Evolutionary conservation across 2,797 vertebrate species (phyloP).

Genomic region (Sebastolobus altivelis): DNA sequence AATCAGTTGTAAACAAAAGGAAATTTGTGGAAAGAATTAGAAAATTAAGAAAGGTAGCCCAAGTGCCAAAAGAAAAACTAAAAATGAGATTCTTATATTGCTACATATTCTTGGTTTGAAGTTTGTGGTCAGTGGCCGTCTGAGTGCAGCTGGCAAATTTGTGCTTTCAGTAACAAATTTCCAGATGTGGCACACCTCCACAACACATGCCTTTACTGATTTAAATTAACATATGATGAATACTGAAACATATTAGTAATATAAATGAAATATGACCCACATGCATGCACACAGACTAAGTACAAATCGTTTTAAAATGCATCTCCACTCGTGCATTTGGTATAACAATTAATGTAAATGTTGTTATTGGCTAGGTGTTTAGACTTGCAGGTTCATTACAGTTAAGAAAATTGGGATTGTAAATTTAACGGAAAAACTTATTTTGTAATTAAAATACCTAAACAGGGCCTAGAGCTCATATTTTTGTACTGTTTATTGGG

Average conservation of each 20-base stretch:
- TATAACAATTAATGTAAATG: not conserved
- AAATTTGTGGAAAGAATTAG: not conserved
- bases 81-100: not conserved
- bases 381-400: not conserved
- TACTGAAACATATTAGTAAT: not conserved
- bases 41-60: not conserved
- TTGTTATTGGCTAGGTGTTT: not conserved
- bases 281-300: not conserved
- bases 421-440: no score
- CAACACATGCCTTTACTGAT: not conserved
- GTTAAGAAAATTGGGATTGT: not conserved
- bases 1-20: no score
- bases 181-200: constrained; percentile 7
- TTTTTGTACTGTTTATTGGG: not conserved
- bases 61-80: not conserved
- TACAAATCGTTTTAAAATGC: not conserved
- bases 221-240: not conserved
- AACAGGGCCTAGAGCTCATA: not conserved
- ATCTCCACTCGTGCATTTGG: not conserved
- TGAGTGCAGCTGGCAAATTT: not conserved
- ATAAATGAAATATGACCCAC: not conserved
- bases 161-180: not conserved
- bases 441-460: not conserved
- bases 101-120: not conserved
- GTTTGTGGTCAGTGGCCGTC: not conserved